Conservation (phyloP, 2,888 invertebrate species). For the Arge pagana region DNA sequence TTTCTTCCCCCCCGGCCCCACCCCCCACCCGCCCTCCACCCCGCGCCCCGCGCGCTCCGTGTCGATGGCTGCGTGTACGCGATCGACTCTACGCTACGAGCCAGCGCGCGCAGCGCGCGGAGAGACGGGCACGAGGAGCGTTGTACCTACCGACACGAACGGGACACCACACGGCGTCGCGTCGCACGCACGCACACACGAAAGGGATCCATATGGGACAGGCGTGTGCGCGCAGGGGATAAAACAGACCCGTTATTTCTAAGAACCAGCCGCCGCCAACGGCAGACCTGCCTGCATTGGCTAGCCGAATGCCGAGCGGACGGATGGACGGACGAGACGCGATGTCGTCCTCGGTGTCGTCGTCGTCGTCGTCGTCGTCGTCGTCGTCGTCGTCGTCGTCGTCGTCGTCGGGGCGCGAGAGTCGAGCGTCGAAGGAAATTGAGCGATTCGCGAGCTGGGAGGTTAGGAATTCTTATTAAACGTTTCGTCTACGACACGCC, state of each 20-base stretch:
- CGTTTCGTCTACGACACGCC: too few relatives aligned
- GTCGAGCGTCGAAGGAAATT: conserved; percentile 5
- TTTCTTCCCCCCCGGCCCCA: neutral
- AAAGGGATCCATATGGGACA: conserved; percentile 1
- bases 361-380: neutral
- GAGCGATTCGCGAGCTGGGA: conserved; percentile 18
- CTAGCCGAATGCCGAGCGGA: conserved; percentile 17
- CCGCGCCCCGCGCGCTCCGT: neutral
- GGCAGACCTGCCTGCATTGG: conserved; percentile 53
- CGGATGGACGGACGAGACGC: neutral
- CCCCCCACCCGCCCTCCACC: neutral
- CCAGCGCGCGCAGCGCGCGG: too few relatives aligned
- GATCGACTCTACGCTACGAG: conserved; percentile 2
- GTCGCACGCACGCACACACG: conserved; percentile 17
- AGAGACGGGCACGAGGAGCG: too few relatives aligned
- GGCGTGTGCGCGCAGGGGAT: conserved; percentile 32
- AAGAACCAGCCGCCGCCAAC: conserved; percentile 52
- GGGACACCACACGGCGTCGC: neutral
- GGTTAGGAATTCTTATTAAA: too few relatives aligned
- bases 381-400: neutral
- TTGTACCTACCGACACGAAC: too few relatives aligned
- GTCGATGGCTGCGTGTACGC: conserved; percentile 2
- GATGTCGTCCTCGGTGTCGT: neutral
- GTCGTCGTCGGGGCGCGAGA: neutral
- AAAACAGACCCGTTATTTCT: conserved; percentile 55